A percentile compares a stretch with the other conserved stretches of the same genome.
These are phyloP conservation scores for Brachystomella parvula DNA, from an alignment of 1,140 invertebrate species.

Conservation along the genomic window DNA sequence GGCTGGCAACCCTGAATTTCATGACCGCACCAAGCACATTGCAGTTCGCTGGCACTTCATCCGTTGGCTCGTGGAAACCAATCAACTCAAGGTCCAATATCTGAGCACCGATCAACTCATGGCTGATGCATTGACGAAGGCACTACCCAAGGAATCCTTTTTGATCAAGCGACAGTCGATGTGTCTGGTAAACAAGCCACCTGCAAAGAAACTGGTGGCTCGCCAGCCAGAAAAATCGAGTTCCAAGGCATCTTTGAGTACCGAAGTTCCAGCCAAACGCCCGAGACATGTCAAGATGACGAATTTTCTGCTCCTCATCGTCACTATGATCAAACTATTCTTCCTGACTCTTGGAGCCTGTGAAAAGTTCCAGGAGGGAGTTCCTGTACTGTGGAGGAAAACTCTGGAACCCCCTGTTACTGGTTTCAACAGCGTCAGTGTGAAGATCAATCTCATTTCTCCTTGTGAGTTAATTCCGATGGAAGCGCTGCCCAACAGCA, in stretches of 20 bases:
- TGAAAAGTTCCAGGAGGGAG: constrained; percentile 4
- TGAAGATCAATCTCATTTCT: constrained; percentile 21
- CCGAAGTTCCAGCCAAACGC: constrained; percentile 1
- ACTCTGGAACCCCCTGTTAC: background rate
- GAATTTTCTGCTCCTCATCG: background rate
- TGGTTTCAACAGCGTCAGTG: constrained; percentile 11
- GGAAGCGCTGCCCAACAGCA: background rate
- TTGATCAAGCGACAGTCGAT: background rate
- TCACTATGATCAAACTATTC: background rate
- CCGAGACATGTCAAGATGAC: no score
- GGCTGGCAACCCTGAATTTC: constrained; percentile 29
- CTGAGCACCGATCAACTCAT: background rate
- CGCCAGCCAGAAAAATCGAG: background rate
- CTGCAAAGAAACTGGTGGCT: background rate
- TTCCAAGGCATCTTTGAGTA: background rate
- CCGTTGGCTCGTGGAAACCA: constrained; percentile 24
- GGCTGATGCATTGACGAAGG: constrained; percentile 18
- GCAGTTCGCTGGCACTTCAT: constrained; percentile 40
- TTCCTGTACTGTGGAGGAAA: constrained; percentile 20
- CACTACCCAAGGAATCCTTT: background rate
- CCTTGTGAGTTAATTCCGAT: constrained; percentile 18
- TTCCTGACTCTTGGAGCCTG: background rate
- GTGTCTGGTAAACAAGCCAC: constrained; percentile 2
- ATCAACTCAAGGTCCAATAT: background rate
- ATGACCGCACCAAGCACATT: constrained; percentile 40